Base-by-base conservation (phyloP, 2,888 invertebrate species). In the Coronaproctus castanopsis region DNA sequence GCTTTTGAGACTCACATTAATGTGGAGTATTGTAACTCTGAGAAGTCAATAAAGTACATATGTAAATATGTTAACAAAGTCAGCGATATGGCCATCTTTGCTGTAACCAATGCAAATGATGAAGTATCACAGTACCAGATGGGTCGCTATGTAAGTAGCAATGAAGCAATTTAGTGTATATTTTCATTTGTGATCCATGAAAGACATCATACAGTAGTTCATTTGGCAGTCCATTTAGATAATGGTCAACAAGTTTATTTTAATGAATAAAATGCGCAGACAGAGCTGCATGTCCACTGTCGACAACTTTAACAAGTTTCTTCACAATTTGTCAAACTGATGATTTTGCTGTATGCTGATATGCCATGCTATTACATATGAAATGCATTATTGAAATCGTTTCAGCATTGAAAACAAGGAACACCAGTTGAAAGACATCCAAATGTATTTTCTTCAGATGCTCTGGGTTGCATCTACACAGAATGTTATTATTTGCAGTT, bases 41-140 rank as follows among this genome's bases (percentile, higher is more conserved):
- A 74, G 1, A 70, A 71, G 59, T 64, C 67, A 5, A 70, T 71
- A 21, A 71, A 71, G 66, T 71, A 70, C 62, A 66, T 71, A 62
- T 70, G 69, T 63, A 71, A 71, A 55, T 69, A 69, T 60, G 63
- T 70, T 22, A 62, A 58, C 48, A 64, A 66, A 62, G 64, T 62
- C 18, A 63, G 60, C 14, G 36, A 36, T 36, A 36, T 36, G 36
- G 36, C 36, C 5, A 5, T 36, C 14, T 36, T 36, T 14, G 36
- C 8, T 5, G 14, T 36, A 8, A 14, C 36, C 5, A 14, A 36
- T 36, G 8, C 36, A 5, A 14, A 8, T 14, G 14, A 36, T 36
- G 36, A 36, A 36, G 36, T 36, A 5, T 5, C 5, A 36, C 36
- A 36, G 14, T 36, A 8, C 14, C 36, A 36, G 14, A 36, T 36